Conservation (phyloP, 2,113 vertebrate genomes). For the Seriola quinqueradiata region DNA sequence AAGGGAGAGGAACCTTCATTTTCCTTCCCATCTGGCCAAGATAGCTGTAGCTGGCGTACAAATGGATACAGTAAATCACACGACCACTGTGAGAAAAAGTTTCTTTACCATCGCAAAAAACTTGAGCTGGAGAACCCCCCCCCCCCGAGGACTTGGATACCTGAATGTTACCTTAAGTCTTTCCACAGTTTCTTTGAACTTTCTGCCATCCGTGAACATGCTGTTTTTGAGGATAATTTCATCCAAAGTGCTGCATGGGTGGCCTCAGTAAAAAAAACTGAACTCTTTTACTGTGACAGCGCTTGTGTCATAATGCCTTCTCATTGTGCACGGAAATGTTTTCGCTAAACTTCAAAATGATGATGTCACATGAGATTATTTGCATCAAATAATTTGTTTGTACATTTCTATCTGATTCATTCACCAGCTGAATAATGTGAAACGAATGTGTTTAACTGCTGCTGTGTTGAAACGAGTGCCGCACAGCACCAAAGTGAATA, state of each 20-base stretch:
- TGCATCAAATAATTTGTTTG: slow-evolving; percentile 29
- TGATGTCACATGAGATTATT: background rate
- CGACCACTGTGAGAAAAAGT: slow-evolving; percentile 33
- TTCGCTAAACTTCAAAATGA: slow-evolving; percentile 12
- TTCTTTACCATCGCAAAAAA: slow-evolving; percentile 34
- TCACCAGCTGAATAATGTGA: slow-evolving; percentile 15
- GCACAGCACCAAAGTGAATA: slow-evolving; percentile 19
- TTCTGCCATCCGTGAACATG: background rate
- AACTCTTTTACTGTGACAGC: background rate
- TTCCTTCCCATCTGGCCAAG: slow-evolving; percentile 65
- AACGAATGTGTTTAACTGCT: slow-evolving; percentile 35
- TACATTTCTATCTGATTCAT: slow-evolving; percentile 26
- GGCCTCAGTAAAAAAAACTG: background rate
- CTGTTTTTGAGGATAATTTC: slow-evolving; percentile 5
- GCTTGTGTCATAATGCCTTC: background rate
- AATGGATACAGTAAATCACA: slow-evolving; percentile 61
- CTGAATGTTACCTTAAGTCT: background rate
- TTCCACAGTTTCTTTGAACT: background rate
- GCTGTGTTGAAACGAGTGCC: slow-evolving; percentile 21
- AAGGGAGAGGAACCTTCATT: slow-evolving; percentile 34
- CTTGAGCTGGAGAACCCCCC: slow-evolving; percentile 13
- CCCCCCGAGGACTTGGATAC: background rate
- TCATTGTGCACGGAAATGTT: background rate
- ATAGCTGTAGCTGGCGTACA: slow-evolving; percentile 59
- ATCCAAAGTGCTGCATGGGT: background rate